A percentile compares a stretch with the other conserved stretches of the same genome.
These are phyloP conservation scores for Thymelicus acteon DNA, from an alignment of 2,888 invertebrate species.

Conservation along the genomic window DNA sequence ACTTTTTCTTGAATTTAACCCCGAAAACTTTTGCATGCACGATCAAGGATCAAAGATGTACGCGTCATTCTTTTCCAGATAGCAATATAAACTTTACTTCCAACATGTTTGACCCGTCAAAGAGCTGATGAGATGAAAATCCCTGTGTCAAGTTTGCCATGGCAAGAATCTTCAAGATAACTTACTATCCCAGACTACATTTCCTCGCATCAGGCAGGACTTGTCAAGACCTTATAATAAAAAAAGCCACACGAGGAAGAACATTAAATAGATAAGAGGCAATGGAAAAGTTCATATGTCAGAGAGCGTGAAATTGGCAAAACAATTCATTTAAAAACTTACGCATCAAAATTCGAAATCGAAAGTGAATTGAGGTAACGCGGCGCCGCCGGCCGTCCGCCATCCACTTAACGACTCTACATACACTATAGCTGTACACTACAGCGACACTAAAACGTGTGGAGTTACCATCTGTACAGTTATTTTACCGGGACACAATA, in stretches of 20 bases:
- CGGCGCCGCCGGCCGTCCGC: constrained; percentile 35
- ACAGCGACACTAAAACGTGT: not conserved
- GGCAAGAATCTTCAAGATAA: too few relatives aligned
- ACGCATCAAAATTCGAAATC: constrained; percentile 52
- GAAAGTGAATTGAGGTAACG: constrained; percentile 57
- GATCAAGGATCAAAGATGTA: too few relatives aligned
- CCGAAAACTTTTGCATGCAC: too few relatives aligned
- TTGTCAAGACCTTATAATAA: not conserved
- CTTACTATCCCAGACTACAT: too few relatives aligned
- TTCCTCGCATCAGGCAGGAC: not conserved
- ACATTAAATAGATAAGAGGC: not conserved
- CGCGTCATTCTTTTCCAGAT: too few relatives aligned
- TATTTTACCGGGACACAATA: not conserved
- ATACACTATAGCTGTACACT: not conserved
- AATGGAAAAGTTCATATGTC: not conserved
- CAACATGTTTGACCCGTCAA: too few relatives aligned
- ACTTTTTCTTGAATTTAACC: too few relatives aligned
- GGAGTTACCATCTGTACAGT: not conserved
- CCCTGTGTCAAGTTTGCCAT: too few relatives aligned
- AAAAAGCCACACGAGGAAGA: not conserved
- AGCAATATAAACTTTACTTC: too few relatives aligned
- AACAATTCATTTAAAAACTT: constrained; percentile 14
- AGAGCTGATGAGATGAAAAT: too few relatives aligned
- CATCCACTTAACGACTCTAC: constrained; percentile 20
- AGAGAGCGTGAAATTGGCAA: constrained; percentile 3